Conservation (phyloP, 2,888 invertebrate genomes). For the Epiperipatus broadwayi region DNA sequence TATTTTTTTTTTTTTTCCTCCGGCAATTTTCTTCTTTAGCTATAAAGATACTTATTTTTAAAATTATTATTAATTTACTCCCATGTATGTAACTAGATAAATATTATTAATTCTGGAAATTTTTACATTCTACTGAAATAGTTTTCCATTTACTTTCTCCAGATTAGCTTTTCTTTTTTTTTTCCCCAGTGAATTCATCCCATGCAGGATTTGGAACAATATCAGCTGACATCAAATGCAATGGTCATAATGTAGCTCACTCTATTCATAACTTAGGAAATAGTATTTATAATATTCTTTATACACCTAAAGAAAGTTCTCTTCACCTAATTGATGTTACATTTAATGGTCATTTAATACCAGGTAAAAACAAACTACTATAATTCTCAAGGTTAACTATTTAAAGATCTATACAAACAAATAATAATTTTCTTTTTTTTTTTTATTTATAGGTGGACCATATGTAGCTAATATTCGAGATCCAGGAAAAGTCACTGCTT, state of each 20-base stretch:
- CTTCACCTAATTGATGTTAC: slow-evolving; percentile 66
- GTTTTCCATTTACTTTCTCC: too few relatives aligned
- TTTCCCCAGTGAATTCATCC: slow-evolving; percentile 48
- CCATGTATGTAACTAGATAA: too few relatives aligned
- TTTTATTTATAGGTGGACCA: slow-evolving; percentile 32
- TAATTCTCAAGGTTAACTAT: slow-evolving; percentile 7
- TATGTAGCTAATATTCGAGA: slow-evolving; percentile 38
- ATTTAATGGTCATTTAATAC: slow-evolving; percentile 59
- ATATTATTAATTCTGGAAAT: too few relatives aligned
- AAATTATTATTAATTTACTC: too few relatives aligned
- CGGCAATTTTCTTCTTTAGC: too few relatives aligned
- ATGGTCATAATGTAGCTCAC: slow-evolving; percentile 59
- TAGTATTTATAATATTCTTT: slow-evolving; percentile 57
- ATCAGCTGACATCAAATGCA: slow-evolving; percentile 57
- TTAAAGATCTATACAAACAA: too few relatives aligned
- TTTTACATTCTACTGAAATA: too few relatives aligned
- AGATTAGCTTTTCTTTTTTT: slow-evolving; percentile 16
- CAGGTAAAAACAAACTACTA: slow-evolving; percentile 23
- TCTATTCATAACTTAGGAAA: slow-evolving; percentile 51
- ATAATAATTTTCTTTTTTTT: neutral
- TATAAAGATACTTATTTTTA: too few relatives aligned
- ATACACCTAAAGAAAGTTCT: slow-evolving; percentile 67
- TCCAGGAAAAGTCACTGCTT: slow-evolving; percentile 53
- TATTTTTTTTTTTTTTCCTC: too few relatives aligned
- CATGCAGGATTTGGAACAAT: slow-evolving; percentile 67